Base-by-base conservation (phyloP, 1,140 invertebrate species). In the Neodiprion lecontei region DNA sequence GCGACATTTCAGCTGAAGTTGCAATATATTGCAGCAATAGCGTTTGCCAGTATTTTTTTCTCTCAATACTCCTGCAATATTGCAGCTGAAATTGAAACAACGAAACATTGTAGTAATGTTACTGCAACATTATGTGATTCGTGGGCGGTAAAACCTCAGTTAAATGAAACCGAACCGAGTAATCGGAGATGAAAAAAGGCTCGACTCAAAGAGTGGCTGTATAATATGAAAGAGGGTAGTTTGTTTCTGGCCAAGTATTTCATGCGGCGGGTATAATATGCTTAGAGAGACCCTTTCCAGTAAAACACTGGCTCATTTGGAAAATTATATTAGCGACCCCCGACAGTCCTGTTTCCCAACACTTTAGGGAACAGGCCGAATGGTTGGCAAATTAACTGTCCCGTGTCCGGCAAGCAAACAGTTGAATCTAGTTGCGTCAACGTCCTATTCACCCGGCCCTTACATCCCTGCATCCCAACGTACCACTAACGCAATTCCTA, bases 351-450 rank as follows among this genome's bases (percentile, higher is more conserved):
- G 53, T 61, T 61, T 17, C 11, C n/a, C 53, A 17, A 61, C 53
- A 61, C 53, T 61, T 61, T 61, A 61, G 11, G 53, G 53, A 61
- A 61, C 11, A 61, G 53, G 53, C 5, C 53, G 53, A 61, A 61
- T 61, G 53, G 53, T 61, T 61, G 7, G 53, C 53, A 61, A 61
- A 61, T 61, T 61, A 61, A 61, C 53, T 61, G 53, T 61, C 53
- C 53, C n/a, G 53, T 17, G 53, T 61, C 53, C 53, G 53, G 53
- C 53, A 12, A 61, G 53, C 53, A 61, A 61, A 61, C 53, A 61
- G 53, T 61, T 61, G 53, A 61, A 61, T 61, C 53, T 61, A 61
- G 53, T 61, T 61, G 53, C 53, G 53, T 61, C 53, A 61, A 61
- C 53, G 53, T 61, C 53, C 53, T 61, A 61, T 7, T 61, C 53